Evolutionary conservation across 1,140 invertebrate genomes (phyloP), one percentile per base, ranked within the genome.

Genomic region (Zelostemma sp.): DNA sequence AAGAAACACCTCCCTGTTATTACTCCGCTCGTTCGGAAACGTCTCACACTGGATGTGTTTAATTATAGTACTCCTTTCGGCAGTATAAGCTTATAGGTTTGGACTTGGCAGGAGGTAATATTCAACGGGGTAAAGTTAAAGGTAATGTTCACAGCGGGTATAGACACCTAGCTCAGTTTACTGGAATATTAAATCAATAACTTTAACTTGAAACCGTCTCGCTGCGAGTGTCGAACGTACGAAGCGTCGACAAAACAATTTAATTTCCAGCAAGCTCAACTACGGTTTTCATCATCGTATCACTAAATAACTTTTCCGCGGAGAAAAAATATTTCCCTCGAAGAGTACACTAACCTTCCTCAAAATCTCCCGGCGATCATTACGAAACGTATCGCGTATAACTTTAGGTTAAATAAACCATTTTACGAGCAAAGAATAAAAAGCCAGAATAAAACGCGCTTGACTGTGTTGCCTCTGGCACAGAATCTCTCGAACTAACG

Each of bases 121-220:
- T 68, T 72, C 72, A 68, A 74, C 48, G 71, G 72, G 70, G 65
- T 61, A 64, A 76, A 76, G 72, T 82, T 81, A 80, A 84, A 84
- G 81, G 82, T 81, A 83, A 73, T 77, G 75, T 74, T 74, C 74
- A 74, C 69, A 70, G 68, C 73, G 70, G 64, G 76, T 74, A 75
- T 77, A 80, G 79, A 82, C 76, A 80, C 78, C 76, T 69, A 61
- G 80, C 78, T 80, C 79, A 83, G 77, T 76, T 81, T 82, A 74
- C 78, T 77, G 76, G 79, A 82, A 83, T 85, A 85, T 85, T 84
- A 86, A 81, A 86, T 85, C 84, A 84, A 85, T 85, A 85, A 83
- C 83, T 85, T 79, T 82, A 81, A 80, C 79, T 77, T 82, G 74
- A 77, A 78, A 80, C 75, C 77, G 62, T 70, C 66, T 75, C 65